phyloP scores from a whole-genome alignment of 1,140 invertebrate species.

The Drosophila prosaltans region DNA sequence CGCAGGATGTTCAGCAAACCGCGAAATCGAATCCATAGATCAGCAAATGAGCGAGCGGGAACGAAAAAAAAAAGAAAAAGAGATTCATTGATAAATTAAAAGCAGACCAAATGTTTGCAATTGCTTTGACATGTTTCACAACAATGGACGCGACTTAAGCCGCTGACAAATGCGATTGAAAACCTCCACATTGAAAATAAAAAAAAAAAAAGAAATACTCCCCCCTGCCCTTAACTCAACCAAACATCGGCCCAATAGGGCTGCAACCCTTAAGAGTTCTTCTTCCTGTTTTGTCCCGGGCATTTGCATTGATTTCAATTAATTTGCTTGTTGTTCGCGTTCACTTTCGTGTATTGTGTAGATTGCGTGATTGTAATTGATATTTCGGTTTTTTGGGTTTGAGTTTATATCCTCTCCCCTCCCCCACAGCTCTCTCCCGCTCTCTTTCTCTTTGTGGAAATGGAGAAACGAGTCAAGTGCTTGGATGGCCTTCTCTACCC shows the following conservation, averaged over 20 bases:
- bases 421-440: not conserved
- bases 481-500: not conserved
- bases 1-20: slow-evolving; percentile 73
- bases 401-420: slow-evolving; percentile 40
- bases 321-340: slow-evolving; percentile 72
- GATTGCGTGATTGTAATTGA: slow-evolving; percentile 80
- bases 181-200: slow-evolving; percentile 22
- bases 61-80: slow-evolving; percentile 55
- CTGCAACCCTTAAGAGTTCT: slow-evolving; percentile 66
- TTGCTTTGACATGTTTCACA: slow-evolving; percentile 82
- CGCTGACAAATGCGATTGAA: slow-evolving; percentile 77
- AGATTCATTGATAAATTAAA: slow-evolving; percentile 79
- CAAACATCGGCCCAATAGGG: not conserved
- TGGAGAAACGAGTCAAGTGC: slow-evolving; percentile 5
- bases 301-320: slow-evolving; percentile 82
- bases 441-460: not conserved
- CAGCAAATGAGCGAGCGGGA: slow-evolving; percentile 40
- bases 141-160: slow-evolving; percentile 73
- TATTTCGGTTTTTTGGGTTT: slow-evolving; percentile 61
- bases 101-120: slow-evolving; percentile 76
- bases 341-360: slow-evolving; percentile 42
- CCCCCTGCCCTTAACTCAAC: not conserved
- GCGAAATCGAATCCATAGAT: slow-evolving; percentile 78
- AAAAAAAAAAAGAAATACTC: not conserved
- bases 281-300: slow-evolving; percentile 24